Evolutionary conservation across 2,888 invertebrate species (phyloP).

Genomic region (Trissolcus brochymenae): DNA sequence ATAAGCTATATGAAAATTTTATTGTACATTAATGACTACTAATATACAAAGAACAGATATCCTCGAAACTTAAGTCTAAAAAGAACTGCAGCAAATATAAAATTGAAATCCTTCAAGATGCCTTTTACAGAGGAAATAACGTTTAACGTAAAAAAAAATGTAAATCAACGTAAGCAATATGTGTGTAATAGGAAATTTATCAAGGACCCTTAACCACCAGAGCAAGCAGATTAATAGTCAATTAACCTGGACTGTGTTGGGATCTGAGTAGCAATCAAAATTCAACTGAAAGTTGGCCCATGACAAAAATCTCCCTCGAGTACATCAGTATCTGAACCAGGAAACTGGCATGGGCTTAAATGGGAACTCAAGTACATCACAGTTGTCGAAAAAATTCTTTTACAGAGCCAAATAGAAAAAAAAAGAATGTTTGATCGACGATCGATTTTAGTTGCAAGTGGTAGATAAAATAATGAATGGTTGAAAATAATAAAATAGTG

Average conservation of each 20-base stretch:
- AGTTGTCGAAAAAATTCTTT: conserved; percentile 36
- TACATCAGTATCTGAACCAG: conserved; percentile 35
- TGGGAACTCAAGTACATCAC: conserved; percentile 53
- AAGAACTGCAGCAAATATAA: conserved; percentile 54
- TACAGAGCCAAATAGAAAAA: background rate
- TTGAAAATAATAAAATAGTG: conserved; percentile 15
- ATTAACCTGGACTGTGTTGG: conserved; percentile 74
- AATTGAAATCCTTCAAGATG: conserved; percentile 50
- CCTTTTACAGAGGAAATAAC: conserved; percentile 37
- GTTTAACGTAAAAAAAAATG: background rate
- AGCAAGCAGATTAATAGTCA: conserved; percentile 72
- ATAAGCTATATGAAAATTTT: conserved; percentile 72
- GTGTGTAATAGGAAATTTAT: conserved; percentile 38
- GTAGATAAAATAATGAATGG: background rate
- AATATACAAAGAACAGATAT: conserved; percentile 72
- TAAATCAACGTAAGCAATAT: background rate
- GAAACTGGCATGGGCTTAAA: conserved; percentile 16
- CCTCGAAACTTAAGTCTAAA: conserved; percentile 67
- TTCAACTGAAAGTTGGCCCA: conserved; percentile 58
- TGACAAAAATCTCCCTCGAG: conserved; percentile 61
- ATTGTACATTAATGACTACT: conserved; percentile 72
- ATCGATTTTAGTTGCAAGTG: too few relatives aligned
- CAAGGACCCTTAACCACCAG: conserved; percentile 66
- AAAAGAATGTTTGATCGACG: background rate
- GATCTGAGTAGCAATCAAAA: conserved; percentile 51